Evolutionary conservation across 2,888 invertebrate species (phyloP).

Genomic region (Xestia xanthographa): DNA sequence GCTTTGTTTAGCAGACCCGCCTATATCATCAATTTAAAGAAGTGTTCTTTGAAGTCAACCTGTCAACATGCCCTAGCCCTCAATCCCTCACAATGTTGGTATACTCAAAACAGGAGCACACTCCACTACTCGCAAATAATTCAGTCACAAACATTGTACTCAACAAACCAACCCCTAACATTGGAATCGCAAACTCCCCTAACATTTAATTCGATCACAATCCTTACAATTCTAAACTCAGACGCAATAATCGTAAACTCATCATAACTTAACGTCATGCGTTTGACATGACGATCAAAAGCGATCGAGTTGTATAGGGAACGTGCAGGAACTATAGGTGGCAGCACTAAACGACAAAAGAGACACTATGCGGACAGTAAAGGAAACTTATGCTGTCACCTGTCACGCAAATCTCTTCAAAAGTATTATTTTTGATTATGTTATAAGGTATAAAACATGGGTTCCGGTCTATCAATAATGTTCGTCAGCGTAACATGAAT

Average conservation of each 20-base stretch:
- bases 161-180: slow-evolving; percentile 20
- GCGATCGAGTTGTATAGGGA: slow-evolving; percentile 38
- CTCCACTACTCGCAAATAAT: slow-evolving; percentile 33
- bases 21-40: background rate
- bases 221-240: slow-evolving; percentile 32
- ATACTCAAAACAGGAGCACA: slow-evolving; percentile 24
- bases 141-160: slow-evolving; percentile 27
- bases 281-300: slow-evolving; percentile 47
- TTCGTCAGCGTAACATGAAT: no score
- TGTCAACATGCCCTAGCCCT: slow-evolving; percentile 20
- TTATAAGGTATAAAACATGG: no score
- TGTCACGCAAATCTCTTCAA: no score
- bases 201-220: background rate
- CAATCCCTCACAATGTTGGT: slow-evolving; percentile 37
- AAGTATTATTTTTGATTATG: no score
- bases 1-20: background rate
- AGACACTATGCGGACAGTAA: no score
- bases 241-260: slow-evolving; percentile 48
- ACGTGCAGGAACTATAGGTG: no score
- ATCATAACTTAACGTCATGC: slow-evolving; percentile 54
- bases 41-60: slow-evolving; percentile 17
- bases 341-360: no score
- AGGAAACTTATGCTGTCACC: no score
- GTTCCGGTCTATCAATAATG: no score
- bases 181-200: slow-evolving; percentile 21